phyloP scores from a whole-genome alignment of 2,888 invertebrate species.

The Phaonia tiefii region DNA sequence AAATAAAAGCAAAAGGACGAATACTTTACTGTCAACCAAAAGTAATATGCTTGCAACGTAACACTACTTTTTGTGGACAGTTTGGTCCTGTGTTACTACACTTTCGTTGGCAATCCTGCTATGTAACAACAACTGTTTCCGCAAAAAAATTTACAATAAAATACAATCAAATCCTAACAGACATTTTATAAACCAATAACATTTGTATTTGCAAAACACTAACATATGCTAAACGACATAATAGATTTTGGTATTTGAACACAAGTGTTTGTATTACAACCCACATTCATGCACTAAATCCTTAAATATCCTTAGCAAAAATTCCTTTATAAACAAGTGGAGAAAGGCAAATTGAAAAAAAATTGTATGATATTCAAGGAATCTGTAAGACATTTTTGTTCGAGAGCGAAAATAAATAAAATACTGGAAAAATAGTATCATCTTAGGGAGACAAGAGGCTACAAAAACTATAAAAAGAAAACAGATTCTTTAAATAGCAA shows the following conservation, averaged over 20 bases:
- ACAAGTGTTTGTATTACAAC: conserved; percentile 3
- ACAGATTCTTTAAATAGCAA: too few relatives aligned
- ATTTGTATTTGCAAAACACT: conserved; percentile 65
- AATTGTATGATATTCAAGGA: conserved; percentile 55
- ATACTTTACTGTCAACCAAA: too few relatives aligned
- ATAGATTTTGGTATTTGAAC: conserved; percentile 55
- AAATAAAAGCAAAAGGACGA: too few relatives aligned
- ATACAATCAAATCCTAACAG: neutral
- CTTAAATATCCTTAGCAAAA: conserved; percentile 58
- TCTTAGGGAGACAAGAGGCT: too few relatives aligned
- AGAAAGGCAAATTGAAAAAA: neutral
- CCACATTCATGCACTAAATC: too few relatives aligned
- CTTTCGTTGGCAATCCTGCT: neutral
- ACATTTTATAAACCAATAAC: conserved; percentile 61
- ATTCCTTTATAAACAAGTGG: conserved; percentile 26
- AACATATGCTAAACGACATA: conserved; percentile 65
- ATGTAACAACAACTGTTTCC: neutral
- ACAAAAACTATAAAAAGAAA: too few relatives aligned
- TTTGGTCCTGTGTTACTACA: too few relatives aligned
- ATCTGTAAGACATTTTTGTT: conserved; percentile 50
- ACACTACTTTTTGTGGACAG: too few relatives aligned
- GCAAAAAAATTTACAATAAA: neutral
- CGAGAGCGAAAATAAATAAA: conserved; percentile 10
- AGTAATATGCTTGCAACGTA: too few relatives aligned
- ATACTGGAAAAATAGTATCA: conserved; percentile 45